Base-by-base conservation (phyloP, 2,797 vertebrate genomes). In the Siniperca scherzeri region DNA sequence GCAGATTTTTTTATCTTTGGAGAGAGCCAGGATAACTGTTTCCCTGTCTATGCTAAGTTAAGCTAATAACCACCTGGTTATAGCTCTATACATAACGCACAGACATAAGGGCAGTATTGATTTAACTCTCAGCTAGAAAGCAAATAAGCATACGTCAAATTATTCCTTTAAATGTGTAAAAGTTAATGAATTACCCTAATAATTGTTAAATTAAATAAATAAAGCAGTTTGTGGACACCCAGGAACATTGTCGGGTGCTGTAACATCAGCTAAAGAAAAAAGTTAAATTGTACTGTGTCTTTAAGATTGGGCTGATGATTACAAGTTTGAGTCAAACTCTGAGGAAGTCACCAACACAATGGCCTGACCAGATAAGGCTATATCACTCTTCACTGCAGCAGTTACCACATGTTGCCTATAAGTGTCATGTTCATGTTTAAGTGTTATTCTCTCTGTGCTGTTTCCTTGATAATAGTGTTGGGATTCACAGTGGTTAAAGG, bases 331-430 rank as follows among this genome's bases (percentile, higher is more conserved):
- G 65, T 84, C 38, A 52, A 74, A 3, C 74, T 74, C 61, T 46
- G 61, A 93, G 92, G 90, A 93, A 93, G 85, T 90, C 78, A 33
- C 27, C 83, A 77, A 40, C 80, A 86, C 86, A 91, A 86, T 93
- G 82, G 77, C 21, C 84, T 40, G 84, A 80, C 27, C 74, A 90
- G 91, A 94, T 92, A 90, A 89, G 89, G 72, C 70, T 52, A 22
- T 81, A 89, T 89, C 82, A 74, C 62, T 84, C 33, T n/a, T 22
- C 79, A 75, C 52, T 22, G 74, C 74, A 74, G 77, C 68, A 64
- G 60, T 79, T 36, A 77, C 59, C 67, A 57, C 36, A 38, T 62
- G 67, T 71, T 64, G 40, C 56, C 50, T 67, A 9, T 70, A 79
- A 82, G 70, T 69, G 53, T 81, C 65, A 78, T 48, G 77, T 64